Conservation (phyloP, 2,888 invertebrate species). For the Hypena proboscidalis region DNA sequence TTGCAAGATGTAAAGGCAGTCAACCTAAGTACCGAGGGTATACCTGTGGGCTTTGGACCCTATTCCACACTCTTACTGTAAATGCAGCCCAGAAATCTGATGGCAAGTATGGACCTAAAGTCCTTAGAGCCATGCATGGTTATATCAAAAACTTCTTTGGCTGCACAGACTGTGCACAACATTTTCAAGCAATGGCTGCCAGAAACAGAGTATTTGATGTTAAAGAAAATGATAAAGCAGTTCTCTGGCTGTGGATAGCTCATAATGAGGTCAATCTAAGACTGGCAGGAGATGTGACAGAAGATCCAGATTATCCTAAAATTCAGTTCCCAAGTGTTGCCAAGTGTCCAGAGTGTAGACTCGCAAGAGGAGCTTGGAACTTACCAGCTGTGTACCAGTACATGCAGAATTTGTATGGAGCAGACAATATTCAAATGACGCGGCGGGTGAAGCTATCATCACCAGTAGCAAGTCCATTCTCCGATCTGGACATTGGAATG, state of each 20-base stretch:
- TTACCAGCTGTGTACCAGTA: conserved; percentile 87
- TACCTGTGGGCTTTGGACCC: conserved; percentile 97
- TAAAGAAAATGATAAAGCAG: conserved; percentile 88
- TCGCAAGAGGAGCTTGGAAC: conserved; percentile 86
- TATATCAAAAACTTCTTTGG: conserved; percentile 97
- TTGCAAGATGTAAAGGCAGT: conserved; percentile 94
- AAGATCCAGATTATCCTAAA: conserved; percentile 96
- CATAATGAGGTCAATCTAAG: conserved; percentile 97
- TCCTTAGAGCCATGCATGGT: conserved; percentile 93
- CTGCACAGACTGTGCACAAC: conserved; percentile 94
- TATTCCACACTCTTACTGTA: conserved; percentile 96
- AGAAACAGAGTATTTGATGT: conserved; percentile 89
- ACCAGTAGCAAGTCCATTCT: conserved; percentile 81
- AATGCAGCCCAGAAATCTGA: conserved; percentile 85
- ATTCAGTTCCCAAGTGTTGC: conserved; percentile 92
- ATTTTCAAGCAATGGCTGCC: conserved; percentile 95
- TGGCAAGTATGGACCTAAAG: conserved; percentile 86
- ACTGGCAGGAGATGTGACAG: conserved; percentile 93
- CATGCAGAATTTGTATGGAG: conserved; percentile 81
- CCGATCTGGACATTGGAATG: conserved; percentile 90
- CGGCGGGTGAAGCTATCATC: conserved; percentile 52
- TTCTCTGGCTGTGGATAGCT: conserved; percentile 97
- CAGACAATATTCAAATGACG: conserved; percentile 57
- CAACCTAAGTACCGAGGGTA: conserved; percentile 91
- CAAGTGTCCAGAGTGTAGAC: conserved; percentile 89